Conservation (phyloP, 2,113 vertebrate species). For the Myotis davidii region DNA sequence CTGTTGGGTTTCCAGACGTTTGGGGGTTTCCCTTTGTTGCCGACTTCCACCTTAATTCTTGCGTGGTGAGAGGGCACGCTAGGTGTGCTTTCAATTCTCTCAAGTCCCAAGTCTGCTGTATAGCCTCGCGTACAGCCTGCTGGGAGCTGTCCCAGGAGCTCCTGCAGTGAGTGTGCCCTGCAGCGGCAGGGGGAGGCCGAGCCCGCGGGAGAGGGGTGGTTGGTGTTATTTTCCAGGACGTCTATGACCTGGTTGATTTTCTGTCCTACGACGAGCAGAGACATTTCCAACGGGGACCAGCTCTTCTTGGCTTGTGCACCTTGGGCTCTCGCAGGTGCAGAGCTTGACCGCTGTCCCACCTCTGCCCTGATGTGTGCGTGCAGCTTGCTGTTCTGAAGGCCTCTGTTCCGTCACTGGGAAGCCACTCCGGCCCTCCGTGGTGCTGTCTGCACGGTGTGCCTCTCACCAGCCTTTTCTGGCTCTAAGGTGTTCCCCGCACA, state of each 20-base stretch:
- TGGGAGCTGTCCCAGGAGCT: accelerated
- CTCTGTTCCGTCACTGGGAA: not conserved
- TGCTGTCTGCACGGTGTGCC: accelerated
- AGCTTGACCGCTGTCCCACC: accelerated
- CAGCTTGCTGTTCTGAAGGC: no score
- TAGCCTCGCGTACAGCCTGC: accelerated
- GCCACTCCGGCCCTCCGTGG: not conserved
- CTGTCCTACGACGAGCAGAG: not conserved
- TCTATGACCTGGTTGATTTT: not conserved
- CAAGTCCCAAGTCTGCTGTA: accelerated
- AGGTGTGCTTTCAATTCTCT: not conserved
- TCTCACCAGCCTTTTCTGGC: no score
- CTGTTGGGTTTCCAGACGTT: not conserved
- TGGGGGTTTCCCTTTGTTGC: not conserved
- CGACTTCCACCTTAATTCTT: not conserved
- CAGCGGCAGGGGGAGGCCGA: accelerated
- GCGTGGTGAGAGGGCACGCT: no score
- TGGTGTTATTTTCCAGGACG: no score
- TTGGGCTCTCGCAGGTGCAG: not conserved
- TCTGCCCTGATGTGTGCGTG: no score
- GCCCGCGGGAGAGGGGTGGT: not conserved
- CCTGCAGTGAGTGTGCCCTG: accelerated
- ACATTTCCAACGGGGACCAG: accelerated
- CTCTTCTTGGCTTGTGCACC: accelerated
- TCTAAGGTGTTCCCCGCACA: not conserved